A percentile compares a stretch with the other conserved stretches of the same genome.
Evolutionary conservation across 92 coral and sea anemone species (phyloP).

Genomic region (Palythoa grandis): DNA sequence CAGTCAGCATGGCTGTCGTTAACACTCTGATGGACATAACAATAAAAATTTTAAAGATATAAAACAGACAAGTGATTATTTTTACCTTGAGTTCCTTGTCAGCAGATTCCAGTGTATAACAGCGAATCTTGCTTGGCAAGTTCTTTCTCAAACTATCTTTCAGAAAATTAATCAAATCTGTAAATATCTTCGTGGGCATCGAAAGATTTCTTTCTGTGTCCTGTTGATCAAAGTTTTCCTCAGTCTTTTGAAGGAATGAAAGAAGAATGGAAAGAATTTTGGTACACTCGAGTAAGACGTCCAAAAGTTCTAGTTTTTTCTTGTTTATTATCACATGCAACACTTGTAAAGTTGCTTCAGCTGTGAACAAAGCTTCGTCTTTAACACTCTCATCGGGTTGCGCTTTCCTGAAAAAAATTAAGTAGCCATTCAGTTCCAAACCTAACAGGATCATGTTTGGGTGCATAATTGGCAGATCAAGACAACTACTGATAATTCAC

Average conservation of each 20-base stretch:
- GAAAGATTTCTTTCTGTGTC: neutral
- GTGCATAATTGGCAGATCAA: too few species aligned
- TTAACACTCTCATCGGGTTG: neutral
- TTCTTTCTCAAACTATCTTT: neutral
- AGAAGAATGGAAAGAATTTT: neutral
- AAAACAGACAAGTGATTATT: too few species aligned
- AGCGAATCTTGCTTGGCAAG: neutral
- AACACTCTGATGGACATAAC: too few species aligned
- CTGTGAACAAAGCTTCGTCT: slow-evolving; percentile 21
- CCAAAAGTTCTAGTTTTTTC: neutral
- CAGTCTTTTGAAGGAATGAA: slow-evolving; percentile 5
- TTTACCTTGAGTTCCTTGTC: slow-evolving; percentile 8
- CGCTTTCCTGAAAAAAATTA: neutral
- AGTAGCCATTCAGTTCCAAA: too few species aligned
- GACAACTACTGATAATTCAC: too few species aligned
- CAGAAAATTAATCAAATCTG: neutral
- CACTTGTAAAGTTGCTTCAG: slow-evolving; percentile 2
- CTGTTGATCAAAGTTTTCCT: neutral
- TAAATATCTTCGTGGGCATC: slow-evolving; percentile 2
- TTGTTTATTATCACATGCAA: neutral
- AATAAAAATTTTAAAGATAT: too few species aligned
- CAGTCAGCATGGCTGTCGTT: too few species aligned
- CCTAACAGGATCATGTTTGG: too few species aligned
- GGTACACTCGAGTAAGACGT: neutral
- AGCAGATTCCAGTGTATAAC: neutral